Percentiles rank a stretch among this genome's conserved stretches.
Evolutionary conservation across 2,888 invertebrate species (phyloP).

Genomic region (Aleiodes alternator): DNA sequence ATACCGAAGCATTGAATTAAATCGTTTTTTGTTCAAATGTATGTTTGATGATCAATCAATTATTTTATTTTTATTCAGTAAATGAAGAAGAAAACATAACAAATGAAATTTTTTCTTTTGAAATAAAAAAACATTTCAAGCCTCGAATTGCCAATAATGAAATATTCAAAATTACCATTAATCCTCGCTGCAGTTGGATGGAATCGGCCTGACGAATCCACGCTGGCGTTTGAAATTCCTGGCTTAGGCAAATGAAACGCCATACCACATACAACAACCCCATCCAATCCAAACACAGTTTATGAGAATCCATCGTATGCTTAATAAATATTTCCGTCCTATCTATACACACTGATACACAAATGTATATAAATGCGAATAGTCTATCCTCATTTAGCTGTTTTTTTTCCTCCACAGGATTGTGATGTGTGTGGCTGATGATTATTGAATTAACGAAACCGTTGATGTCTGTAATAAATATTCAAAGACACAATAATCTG

Average conservation of each 20-base stretch:
- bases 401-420: background rate
- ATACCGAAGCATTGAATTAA: background rate
- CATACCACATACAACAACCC: slow-evolving; percentile 6
- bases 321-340: slow-evolving; percentile 64
- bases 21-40: background rate
- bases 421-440: slow-evolving; percentile 61
- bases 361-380: slow-evolving; percentile 6
- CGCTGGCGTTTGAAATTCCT: slow-evolving; percentile 57
- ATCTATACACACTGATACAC: slow-evolving; percentile 15
- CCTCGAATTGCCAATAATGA: slow-evolving; percentile 60
- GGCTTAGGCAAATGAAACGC: slow-evolving; percentile 68
- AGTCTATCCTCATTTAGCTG: slow-evolving; percentile 1
- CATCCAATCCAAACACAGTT: slow-evolving; percentile 63
- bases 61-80: background rate
- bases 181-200: slow-evolving; percentile 53
- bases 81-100: slow-evolving; percentile 2
- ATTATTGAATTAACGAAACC: slow-evolving; percentile 60
- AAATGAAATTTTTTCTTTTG: background rate
- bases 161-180: slow-evolving; percentile 66
- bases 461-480: background rate
- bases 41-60: background rate
- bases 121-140: slow-evolving; percentile 4
- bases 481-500: background rate
- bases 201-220: slow-evolving; percentile 57
- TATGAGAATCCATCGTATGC: slow-evolving; percentile 51